Evolutionary conservation across 2,113 vertebrate species (phyloP).

Genomic region (Corythornis cristatus): DNA sequence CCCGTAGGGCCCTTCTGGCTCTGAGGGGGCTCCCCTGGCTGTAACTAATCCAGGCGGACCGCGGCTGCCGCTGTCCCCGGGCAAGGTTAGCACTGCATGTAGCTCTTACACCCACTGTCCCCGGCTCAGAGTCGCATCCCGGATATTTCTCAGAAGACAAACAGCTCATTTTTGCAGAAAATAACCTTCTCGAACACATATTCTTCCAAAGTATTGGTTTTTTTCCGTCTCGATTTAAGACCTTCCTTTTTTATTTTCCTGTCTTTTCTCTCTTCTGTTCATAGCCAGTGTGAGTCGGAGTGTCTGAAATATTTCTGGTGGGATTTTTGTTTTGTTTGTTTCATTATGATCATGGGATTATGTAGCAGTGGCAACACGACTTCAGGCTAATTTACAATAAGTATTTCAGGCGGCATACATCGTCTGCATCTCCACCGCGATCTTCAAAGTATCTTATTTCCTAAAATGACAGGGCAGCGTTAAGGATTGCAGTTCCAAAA

Average conservation of each 20-base stretch:
- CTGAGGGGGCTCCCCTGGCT: background rate
- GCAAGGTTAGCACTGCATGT: background rate
- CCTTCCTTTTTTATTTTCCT: background rate
- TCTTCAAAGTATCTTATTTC: background rate
- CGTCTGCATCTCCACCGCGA: background rate
- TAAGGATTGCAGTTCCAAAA: background rate
- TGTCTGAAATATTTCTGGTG: conserved; percentile 9
- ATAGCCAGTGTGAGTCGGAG: background rate
- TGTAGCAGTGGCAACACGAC: background rate
- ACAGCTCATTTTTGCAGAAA: background rate
- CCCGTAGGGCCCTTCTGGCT: background rate
- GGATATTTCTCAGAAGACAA: background rate
- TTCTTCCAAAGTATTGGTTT: background rate
- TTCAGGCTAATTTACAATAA: background rate
- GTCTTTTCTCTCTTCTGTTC: background rate
- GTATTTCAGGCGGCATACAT: background rate
- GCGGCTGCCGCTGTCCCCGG: background rate
- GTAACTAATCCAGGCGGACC: background rate
- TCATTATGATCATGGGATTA: background rate
- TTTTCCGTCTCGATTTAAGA: background rate
- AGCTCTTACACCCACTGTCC: background rate
- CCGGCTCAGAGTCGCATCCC: background rate
- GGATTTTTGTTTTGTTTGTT: background rate
- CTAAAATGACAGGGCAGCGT: background rate
- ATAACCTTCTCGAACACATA: background rate